Base-by-base conservation (phyloP, 2,113 vertebrate species). In the Vulpes vulpes region DNA sequence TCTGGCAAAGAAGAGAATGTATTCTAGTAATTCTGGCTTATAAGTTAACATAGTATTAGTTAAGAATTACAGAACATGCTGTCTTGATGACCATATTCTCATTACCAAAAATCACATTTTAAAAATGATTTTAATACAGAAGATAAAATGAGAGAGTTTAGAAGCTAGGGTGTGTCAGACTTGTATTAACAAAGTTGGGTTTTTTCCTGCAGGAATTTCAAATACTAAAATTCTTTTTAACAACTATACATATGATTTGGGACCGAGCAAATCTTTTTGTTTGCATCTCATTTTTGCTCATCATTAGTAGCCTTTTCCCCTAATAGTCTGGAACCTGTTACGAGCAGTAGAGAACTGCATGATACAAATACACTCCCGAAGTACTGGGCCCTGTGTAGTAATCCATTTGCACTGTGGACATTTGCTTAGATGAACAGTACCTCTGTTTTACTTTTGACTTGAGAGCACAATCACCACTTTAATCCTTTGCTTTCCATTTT, bases 41-140 rank as follows among this genome's bases (percentile, higher is more conserved):
- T 19, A 62, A 64, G 27, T 76, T 53, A 51, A 64, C 32, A 8
- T 10, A 67, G 27, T 38, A 74, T 53, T 30, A 51, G 38, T 67
- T 76, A 15, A 82, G 59, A 95, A 59, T 19, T 9, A 1, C 11
- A 89, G 15, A 38, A 57, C 43, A 57, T 6, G 27, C 53, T 76
- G 0, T 49, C 74, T 67, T 57, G 73, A 20, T 80, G 73, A 65
- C 65, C 32, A 64, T 86, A 5, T 82, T 86, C 49, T 95, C 51
- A 73, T 81, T 83, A 80, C n/a, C 53, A 91, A 49, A 89, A 74
- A 64, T 91, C 49, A 69, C 25, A 67, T 83, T 92, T 83, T 82
- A 67, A 89, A 69, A 91, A 38, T 30, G 55, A 43, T 60, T 92
- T 84, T 2, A 81, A 9, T 43, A 57, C 30, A 1, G 9, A 55